Conservation (phyloP, 2,888 invertebrate species). For the Nephrocerus scutellatus region DNA sequence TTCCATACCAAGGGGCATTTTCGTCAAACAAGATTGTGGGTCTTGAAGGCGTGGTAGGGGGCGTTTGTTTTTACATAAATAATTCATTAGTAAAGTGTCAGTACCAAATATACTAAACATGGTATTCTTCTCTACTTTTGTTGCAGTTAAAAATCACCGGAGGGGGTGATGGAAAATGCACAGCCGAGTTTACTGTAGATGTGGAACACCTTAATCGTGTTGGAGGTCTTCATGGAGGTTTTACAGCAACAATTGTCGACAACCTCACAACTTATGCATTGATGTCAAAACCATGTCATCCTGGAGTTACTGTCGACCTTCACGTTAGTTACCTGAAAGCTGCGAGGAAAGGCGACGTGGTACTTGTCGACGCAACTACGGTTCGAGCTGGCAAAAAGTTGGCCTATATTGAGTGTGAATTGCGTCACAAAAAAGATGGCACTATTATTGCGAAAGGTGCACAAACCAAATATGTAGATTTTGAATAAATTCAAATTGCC, state of each 20-base stretch:
- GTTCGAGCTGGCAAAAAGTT: constrained; percentile 68
- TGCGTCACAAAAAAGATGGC: constrained; percentile 68
- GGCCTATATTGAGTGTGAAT: constrained; percentile 74
- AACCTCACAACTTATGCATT: constrained; percentile 72
- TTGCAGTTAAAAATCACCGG: constrained; percentile 45
- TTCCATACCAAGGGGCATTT: too few species aligned
- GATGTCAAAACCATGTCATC: constrained; percentile 56
- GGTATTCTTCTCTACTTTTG: constrained; percentile 27
- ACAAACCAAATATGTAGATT: constrained; percentile 69
- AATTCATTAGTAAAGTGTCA: too few species aligned
- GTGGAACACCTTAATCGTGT: constrained; percentile 68
- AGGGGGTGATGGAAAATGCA: constrained; percentile 65
- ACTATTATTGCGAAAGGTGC: constrained; percentile 70
- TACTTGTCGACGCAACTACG: constrained; percentile 72
- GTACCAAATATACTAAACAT: too few species aligned
- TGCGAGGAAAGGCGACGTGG: constrained; percentile 68
- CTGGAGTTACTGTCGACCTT: constrained; percentile 78
- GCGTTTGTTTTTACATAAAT: too few species aligned
- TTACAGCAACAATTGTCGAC: constrained; percentile 69
- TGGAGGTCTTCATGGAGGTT: constrained; percentile 79
- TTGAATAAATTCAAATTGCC: constrained; percentile 15
- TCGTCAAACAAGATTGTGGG: too few species aligned
- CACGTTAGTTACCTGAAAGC: constrained; percentile 74
- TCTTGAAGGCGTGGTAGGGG: too few species aligned
- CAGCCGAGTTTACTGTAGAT: constrained; percentile 67